Evolutionary conservation across 2,888 invertebrate genomes (phyloP).

Genomic region (Pandemis corylana): DNA sequence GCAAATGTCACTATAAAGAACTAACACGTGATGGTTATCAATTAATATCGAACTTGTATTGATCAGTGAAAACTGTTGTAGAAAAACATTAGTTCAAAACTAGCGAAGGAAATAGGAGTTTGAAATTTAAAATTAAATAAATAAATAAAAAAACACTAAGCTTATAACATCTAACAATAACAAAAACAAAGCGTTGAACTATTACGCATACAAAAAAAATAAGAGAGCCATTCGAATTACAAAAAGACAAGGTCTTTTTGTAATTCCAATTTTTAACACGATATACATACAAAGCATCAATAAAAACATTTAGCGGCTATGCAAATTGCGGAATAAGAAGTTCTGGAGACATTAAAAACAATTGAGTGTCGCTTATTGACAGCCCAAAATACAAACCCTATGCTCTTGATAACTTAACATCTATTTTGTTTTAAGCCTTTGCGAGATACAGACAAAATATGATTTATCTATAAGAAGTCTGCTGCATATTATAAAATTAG

Average conservation of each 20-base stretch:
- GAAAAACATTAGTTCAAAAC: background rate
- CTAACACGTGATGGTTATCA: too few relatives aligned
- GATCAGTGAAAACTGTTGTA: too few relatives aligned
- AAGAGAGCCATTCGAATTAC: background rate
- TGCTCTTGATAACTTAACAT: too few relatives aligned
- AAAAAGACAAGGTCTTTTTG: background rate
- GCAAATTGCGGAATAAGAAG: constrained; percentile 16
- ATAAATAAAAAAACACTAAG: background rate
- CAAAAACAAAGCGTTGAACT: background rate
- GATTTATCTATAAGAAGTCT: too few relatives aligned
- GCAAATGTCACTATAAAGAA: background rate
- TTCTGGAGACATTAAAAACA: background rate
- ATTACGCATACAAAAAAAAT: background rate
- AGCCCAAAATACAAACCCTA: too few relatives aligned
- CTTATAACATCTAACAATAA: background rate
- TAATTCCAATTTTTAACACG: background rate
- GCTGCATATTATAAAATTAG: too few relatives aligned
- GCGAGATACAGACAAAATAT: too few relatives aligned
- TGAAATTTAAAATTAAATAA: background rate
- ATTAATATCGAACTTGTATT: too few relatives aligned
- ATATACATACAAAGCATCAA: constrained; percentile 1
- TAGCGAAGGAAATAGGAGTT: background rate
- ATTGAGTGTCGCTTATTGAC: background rate
- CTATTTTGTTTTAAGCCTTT: too few relatives aligned
- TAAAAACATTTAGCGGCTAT: constrained; percentile 22